Evolutionary conservation across 2,113 vertebrate genomes (phyloP).

Genomic region (Ochotona curzoniae): DNA sequence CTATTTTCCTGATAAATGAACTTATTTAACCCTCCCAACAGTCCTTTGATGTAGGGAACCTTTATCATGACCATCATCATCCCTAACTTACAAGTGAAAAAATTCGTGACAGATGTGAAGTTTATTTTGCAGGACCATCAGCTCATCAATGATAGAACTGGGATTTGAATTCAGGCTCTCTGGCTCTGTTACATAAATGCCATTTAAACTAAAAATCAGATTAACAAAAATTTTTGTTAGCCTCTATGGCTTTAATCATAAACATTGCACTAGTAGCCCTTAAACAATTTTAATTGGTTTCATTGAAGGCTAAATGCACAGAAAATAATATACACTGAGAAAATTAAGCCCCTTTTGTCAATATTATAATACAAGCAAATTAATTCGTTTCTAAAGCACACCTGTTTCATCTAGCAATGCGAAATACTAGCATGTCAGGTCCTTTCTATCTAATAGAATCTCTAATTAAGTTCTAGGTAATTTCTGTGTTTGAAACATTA

Average conservation of each 20-base stretch:
- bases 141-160: slow-evolving; percentile 17
- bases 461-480: not conserved
- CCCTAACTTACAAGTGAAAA: slow-evolving; percentile 52
- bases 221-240: slow-evolving; percentile 25
- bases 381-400: not conserved
- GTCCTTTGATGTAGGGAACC: not conserved
- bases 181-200: not conserved
- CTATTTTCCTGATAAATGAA: slow-evolving; percentile 22
- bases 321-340: slow-evolving; percentile 27
- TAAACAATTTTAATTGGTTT: slow-evolving; percentile 37
- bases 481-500: slow-evolving; percentile 24
- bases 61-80: slow-evolving; percentile 6
- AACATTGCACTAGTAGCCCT: not conserved
- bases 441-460: not conserved
- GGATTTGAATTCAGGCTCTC: not conserved
- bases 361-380: not conserved
- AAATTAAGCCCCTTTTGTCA: slow-evolving; percentile 5
- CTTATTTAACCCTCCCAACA: slow-evolving; percentile 41
- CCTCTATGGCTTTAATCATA: not conserved
- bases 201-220: slow-evolving; percentile 20
- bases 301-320: not conserved
- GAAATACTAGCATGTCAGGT: not conserved
- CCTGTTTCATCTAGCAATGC: not conserved
- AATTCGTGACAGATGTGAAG: slow-evolving; percentile 29
- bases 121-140: not conserved